Percentiles rank a stretch among this genome's conserved stretches.
phyloP scores from a whole-genome alignment of 2,113 vertebrate genomes.

The Peucedramus taeniatus region DNA sequence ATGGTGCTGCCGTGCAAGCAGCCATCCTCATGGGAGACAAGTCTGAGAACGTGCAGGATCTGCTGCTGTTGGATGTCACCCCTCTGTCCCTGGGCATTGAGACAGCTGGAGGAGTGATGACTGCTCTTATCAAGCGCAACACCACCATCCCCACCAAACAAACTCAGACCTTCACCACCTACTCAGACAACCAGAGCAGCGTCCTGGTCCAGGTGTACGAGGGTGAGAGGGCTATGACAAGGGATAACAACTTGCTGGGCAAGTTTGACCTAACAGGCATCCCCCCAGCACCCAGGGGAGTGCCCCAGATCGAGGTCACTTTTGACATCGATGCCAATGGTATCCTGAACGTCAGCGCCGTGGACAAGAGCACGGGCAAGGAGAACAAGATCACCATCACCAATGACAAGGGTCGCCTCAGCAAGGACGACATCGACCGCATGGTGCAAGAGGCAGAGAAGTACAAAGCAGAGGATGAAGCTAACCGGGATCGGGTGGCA shows the following conservation, averaged over 20 bases:
- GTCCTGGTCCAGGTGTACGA: slow-evolving; percentile 81
- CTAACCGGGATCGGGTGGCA: slow-evolving; percentile 74
- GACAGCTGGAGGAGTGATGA: slow-evolving; percentile 83
- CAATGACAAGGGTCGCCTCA: slow-evolving; percentile 82
- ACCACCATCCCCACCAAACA: slow-evolving; percentile 85
- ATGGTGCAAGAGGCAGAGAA: slow-evolving; percentile 83
- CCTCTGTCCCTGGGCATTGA: slow-evolving; percentile 81
- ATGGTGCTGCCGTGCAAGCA: slow-evolving; percentile 78
- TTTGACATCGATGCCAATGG: slow-evolving; percentile 84
- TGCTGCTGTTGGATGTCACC: slow-evolving; percentile 80
- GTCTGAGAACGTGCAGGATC: slow-evolving; percentile 81
- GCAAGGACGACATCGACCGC: slow-evolving; percentile 81
- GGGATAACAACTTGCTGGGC: slow-evolving; percentile 83
- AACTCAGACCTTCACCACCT: slow-evolving; percentile 84
- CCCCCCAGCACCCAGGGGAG: slow-evolving; percentile 78
- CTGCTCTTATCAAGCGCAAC: slow-evolving; percentile 81
- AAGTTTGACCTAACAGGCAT: slow-evolving; percentile 81
- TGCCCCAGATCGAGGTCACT: slow-evolving; percentile 82
- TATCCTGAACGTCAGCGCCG: slow-evolving; percentile 77
- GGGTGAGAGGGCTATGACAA: slow-evolving; percentile 81
- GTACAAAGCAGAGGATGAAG: slow-evolving; percentile 81
- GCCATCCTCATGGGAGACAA: slow-evolving; percentile 83
- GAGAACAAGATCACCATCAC: slow-evolving; percentile 86
- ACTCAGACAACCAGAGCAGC: slow-evolving; percentile 81
- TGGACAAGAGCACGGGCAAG: slow-evolving; percentile 82